Conservation (phyloP, 23 tunicate species). For the Phallusia fumigata region DNA sequence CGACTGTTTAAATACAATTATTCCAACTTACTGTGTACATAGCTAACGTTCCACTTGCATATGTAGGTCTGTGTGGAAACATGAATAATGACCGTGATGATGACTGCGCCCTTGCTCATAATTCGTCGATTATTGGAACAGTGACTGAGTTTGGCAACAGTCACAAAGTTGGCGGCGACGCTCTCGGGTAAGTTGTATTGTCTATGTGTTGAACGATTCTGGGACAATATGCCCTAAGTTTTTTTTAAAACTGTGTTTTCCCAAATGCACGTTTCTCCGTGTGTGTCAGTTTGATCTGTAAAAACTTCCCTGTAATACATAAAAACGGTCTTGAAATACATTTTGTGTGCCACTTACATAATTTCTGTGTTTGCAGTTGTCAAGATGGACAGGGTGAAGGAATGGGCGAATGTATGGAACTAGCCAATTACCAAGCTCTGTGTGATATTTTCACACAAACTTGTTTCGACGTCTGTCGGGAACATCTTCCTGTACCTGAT, state of each 20-base stretch:
- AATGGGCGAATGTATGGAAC: neutral
- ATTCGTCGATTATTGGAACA: neutral
- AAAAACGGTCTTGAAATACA: no score
- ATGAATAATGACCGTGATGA: neutral
- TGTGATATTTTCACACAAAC: neutral
- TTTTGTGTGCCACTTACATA: no score
- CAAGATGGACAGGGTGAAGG: neutral
- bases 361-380: no score
- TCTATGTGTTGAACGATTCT: no score
- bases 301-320: no score
- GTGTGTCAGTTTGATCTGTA: no score
- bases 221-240: no score
- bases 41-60: no score
- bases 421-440: neutral
- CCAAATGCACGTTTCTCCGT: no score
- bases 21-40: no score
- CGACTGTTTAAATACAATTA: no score
- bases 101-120: neutral
- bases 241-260: no score
- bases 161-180: neutral
- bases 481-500: neutral
- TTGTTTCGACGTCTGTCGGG: neutral
- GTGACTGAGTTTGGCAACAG: neutral
- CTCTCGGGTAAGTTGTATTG: neutral
- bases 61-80: neutral